Percentiles rank a stretch among this genome's conserved stretches.
These are phyloP conservation scores for Chondrilla cf. caribensis DNA, from an alignment of 37 sponge, comb jelly and placozoan genomes.

Conservation along the genomic window DNA sequence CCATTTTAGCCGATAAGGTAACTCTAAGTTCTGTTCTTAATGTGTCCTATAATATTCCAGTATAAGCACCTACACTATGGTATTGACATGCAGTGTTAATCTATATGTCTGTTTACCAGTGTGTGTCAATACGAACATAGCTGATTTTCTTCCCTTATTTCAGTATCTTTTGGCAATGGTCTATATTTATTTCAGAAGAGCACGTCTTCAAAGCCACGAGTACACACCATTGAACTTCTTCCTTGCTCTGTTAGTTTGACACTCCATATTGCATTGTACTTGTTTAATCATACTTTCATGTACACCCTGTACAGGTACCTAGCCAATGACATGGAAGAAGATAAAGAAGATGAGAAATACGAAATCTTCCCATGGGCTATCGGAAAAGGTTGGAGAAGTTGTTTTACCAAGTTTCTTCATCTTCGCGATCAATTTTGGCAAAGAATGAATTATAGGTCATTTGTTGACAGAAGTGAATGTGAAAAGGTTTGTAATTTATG, in stretches of 20 bases:
- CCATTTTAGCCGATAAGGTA: conserved; percentile 74
- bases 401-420: conserved; percentile 52
- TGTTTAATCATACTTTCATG: too few relatives aligned
- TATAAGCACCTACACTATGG: too few relatives aligned
- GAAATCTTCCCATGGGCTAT: conserved; percentile 86
- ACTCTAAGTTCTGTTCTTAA: too few relatives aligned
- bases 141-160: background rate
- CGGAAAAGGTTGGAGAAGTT: conserved; percentile 56
- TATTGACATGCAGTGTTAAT: too few relatives aligned
- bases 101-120: too few relatives aligned
- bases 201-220: conserved; percentile 38
- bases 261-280: too few relatives aligned
- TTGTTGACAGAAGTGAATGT: conserved; percentile 76
- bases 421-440: conserved; percentile 70
- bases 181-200: conserved; percentile 83
- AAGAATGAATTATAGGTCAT: conserved; percentile 67
- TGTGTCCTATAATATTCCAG: too few relatives aligned
- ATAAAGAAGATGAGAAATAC: conserved; percentile 83
- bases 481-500: conserved; percentile 56
- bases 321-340: conserved; percentile 89
- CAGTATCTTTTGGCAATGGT: conserved; percentile 88
- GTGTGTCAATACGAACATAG: too few relatives aligned
- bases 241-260: conserved; percentile 61
- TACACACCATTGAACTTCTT: conserved; percentile 72
- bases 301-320: conserved; percentile 38